Base-by-base conservation (phyloP, 1,140 invertebrate genomes). In the Gonioctena quinquepunctata region DNA sequence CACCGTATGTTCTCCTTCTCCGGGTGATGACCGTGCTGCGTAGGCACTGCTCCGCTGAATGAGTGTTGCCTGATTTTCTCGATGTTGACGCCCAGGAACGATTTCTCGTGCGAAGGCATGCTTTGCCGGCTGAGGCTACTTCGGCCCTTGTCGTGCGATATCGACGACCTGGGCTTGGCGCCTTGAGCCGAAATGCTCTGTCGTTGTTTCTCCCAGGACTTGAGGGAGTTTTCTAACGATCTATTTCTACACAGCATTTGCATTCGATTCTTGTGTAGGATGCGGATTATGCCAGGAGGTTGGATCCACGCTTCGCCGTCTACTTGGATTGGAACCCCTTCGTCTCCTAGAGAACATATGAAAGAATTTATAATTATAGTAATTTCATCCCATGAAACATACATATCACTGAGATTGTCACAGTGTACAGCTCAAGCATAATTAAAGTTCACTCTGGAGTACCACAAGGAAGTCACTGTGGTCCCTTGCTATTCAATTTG, bases 261-360 rank as follows among this genome's bases (percentile, higher is more conserved):
- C 80, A 97, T 96, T 69, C 96, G 87, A 85, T 98, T 99, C 85
- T 98, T 98, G 83, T 98, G 96, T 74, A 97, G 90, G 65, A 99
- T 97, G 50, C 94, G 89, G 75, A 99, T 96, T 77, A 96, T 95
- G 25, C 96, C 96, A 0, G 97, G 96, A 1, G 95, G 94, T 84
- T 99, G 96, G n/a, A 98, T 87, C 97, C 97, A 99, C 7, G 97
- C 96, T 85, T 99, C 97, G 0, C 97, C 96, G 83, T 99, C 96
- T 18, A 98, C 96, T 85, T 98, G 95, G 72, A 91, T 93, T 13
- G 95, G 95, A 28, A 96, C 93, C 65, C 93, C 92, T 85, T 95
- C 93, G 50, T 94, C 91, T 16, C 91, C 86, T 85, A 71, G 21
- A 52, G 13, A n/a, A n/a, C n/a, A n/a, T n/a, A n/a, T n/a, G n/a